Evolutionary conservation across 2,113 vertebrate genomes (phyloP).

Genomic region (Syngnathoides biaculeatus): DNA sequence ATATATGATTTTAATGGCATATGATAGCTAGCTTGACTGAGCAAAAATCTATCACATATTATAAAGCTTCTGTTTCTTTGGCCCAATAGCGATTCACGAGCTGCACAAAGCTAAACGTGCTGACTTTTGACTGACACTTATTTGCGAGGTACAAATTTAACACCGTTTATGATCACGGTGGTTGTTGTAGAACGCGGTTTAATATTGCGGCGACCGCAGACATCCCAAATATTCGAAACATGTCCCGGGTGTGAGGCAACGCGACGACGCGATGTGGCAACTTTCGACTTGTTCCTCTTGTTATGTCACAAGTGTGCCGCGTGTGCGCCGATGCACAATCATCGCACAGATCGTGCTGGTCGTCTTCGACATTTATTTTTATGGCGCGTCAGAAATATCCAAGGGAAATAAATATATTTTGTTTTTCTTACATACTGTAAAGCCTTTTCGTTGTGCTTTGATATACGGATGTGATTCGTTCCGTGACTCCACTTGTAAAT

Average conservation of each 20-base stretch:
- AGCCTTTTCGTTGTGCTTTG: too few species aligned
- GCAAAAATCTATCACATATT: too few species aligned
- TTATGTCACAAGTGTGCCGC: background rate
- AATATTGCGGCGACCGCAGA: background rate
- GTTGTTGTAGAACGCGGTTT: background rate
- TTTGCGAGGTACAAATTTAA: background rate
- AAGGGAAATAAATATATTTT: too few species aligned
- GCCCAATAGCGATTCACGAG: too few species aligned
- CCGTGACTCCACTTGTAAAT: background rate
- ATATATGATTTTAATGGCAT: background rate
- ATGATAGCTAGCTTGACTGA: too few species aligned
- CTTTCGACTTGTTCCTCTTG: conserved; percentile 4
- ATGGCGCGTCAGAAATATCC: too few species aligned
- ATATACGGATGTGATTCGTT: background rate
- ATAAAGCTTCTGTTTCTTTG: too few species aligned
- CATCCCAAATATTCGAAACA: background rate
- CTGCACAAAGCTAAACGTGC: too few species aligned
- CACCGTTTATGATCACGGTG: background rate
- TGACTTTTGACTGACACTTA: background rate
- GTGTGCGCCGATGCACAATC: background rate
- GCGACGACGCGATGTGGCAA: background rate
- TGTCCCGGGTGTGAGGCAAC: background rate
- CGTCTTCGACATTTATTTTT: background rate
- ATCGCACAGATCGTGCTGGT: background rate
- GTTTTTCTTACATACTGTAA: too few species aligned